Evolutionary conservation across 2,888 invertebrate species (phyloP), one percentile per base, ranked within the genome.

Genomic region (Balanococcus diminutus): DNA sequence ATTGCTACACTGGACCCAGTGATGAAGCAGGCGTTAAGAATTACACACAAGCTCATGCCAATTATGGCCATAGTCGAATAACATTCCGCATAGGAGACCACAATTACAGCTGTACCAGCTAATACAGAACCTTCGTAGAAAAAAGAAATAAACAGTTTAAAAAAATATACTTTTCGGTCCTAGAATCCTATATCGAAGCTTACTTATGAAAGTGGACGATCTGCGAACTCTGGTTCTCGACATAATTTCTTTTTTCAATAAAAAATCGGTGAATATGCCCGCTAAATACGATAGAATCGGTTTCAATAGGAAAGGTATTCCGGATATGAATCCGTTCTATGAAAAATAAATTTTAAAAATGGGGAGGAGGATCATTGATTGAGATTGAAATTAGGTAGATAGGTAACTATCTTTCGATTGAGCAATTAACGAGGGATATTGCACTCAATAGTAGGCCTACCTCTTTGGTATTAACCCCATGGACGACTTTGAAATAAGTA

Each of bases 171-270:
- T 22, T 22, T 22, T 8, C 22, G 19, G 75, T 1, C 8, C n/a
- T n/a, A n/a, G n/a, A n/a, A n/a, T n/a, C n/a, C n/a, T n/a, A n/a
- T n/a, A n/a, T n/a, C n/a, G n/a, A n/a, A n/a, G n/a, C 67, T 91
- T 90, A 91, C 93, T 92, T 32, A 92, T 89, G 25, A 91, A 90
- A 0, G 92, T 92, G 0, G 93, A 93, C 86, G 93, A 88, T 89
- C 94, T 94, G 79, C 94, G 90, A 0, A 94, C 92, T 88, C 92
- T 92, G 0, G 93, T 93, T 72, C 92, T 90, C 32, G 91, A 91
- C 91, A 93, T 91, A 88, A 91, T 92, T 81, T 92, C 90, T 4
- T 91, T 91, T 36, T 90, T 90, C 14, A 94, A 89, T 32, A 93
- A 89, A 89, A 92, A 92, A 88, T 94, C 94, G 14, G 92, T 91